Conservation (phyloP, 2,113 vertebrate genomes). For the Syrmaticus mikado region DNA sequence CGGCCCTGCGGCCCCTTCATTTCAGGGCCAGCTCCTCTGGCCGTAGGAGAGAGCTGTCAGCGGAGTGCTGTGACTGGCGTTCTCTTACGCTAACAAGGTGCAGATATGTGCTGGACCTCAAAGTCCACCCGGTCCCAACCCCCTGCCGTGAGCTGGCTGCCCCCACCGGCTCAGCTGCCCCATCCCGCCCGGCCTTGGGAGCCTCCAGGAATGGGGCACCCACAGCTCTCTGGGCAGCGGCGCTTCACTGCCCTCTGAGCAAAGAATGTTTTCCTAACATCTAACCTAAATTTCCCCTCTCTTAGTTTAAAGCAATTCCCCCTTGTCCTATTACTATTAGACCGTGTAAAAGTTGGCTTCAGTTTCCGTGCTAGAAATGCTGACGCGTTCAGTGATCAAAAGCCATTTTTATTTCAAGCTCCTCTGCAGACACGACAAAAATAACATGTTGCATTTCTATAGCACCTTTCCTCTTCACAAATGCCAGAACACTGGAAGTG, state of each 20-base stretch:
- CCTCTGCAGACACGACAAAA: neutral
- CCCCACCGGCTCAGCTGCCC: too few species aligned
- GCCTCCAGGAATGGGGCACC: too few species aligned
- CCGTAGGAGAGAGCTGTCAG: neutral
- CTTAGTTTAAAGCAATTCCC: too few species aligned
- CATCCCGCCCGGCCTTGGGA: too few species aligned
- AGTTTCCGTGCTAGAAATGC: neutral
- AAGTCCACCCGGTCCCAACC: too few species aligned
- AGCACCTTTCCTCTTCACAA: neutral
- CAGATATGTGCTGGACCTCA: fast-evolving
- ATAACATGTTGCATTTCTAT: neutral
- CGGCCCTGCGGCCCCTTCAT: neutral
- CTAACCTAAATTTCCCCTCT: too few species aligned
- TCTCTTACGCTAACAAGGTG: neutral
- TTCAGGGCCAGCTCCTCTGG: neutral
- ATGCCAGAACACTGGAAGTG: neutral
- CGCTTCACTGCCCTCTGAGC: too few species aligned
- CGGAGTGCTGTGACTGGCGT: fast-evolving
- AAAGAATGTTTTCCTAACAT: too few species aligned
- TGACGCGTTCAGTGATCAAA: neutral
- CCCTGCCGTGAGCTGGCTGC: too few species aligned
- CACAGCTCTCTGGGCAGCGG: too few species aligned
- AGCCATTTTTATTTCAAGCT: neutral
- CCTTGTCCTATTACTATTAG: too few species aligned
- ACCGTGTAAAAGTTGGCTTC: neutral